phyloP scores from a whole-genome alignment of 1,140 invertebrate species.

The Phenacoccus solenopsis region DNA sequence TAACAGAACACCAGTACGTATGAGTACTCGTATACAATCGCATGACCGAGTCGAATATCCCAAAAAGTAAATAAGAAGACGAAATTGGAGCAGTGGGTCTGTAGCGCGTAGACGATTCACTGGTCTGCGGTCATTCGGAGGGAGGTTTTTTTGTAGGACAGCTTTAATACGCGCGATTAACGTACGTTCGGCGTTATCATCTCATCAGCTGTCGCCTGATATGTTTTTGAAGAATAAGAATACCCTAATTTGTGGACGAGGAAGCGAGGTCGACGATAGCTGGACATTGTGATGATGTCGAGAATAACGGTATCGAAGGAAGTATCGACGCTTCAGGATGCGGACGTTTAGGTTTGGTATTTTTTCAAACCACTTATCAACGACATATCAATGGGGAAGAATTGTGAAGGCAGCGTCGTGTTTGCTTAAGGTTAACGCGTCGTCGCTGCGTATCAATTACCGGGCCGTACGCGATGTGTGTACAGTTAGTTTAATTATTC shows the following conservation, averaged over 20 bases:
- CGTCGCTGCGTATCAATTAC: too few relatives aligned
- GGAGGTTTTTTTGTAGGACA: too few relatives aligned
- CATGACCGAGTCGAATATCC: not conserved
- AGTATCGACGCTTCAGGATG: not conserved
- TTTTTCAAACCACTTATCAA: conserved; percentile 2
- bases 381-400: not conserved
- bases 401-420: not conserved
- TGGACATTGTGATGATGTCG: not conserved
- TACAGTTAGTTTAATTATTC: not conserved
- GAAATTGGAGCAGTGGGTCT: not conserved
- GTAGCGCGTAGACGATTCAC: too few relatives aligned
- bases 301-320: not conserved
- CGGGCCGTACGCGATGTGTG: not conserved
- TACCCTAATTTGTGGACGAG: too few relatives aligned
- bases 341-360: not conserved
- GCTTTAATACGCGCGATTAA: too few relatives aligned
- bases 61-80: too few relatives aligned
- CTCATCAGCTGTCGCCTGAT: not conserved
- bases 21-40: not conserved
- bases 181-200: too few relatives aligned
- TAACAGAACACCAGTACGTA: too few relatives aligned
- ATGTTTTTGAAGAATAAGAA: too few relatives aligned
- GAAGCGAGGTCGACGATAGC: not conserved
- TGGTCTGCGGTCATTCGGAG: not conserved
- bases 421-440: not conserved